These are phyloP conservation scores for Trichechus manatus DNA, from an alignment of 2,113 vertebrate species.

Conservation along the genomic window DNA sequence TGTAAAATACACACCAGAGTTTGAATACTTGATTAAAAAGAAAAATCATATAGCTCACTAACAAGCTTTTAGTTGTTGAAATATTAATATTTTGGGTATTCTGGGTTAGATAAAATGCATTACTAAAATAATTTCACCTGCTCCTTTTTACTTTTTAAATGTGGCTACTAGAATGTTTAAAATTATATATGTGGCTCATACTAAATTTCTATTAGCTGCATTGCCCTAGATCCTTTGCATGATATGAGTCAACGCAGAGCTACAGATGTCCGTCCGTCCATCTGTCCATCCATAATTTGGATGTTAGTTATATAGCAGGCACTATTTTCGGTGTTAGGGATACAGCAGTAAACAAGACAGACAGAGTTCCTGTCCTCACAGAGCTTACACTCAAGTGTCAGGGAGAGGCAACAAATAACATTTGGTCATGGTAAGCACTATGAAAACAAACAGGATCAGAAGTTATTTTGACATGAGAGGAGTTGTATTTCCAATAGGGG, in stretches of 20 bases:
- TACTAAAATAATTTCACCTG: background rate
- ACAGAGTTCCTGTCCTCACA: background rate
- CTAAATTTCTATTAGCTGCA: background rate
- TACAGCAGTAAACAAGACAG: background rate
- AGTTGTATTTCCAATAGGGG: background rate
- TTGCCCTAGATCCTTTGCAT: background rate
- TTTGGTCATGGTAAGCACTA: background rate
- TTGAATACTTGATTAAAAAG: background rate
- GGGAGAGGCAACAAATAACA: background rate
- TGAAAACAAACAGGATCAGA: background rate
- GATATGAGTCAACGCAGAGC: background rate
- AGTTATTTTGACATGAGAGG: background rate
- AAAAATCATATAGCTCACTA: background rate
- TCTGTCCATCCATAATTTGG: background rate
- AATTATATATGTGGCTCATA: background rate
- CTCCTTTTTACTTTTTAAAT: conserved; percentile 6
- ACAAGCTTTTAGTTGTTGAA: conserved; percentile 25
- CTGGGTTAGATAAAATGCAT: background rate
- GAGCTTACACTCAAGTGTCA: background rate
- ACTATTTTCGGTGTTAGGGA: background rate
- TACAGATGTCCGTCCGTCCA: background rate
- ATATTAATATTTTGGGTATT: background rate
- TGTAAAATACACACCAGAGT: background rate
- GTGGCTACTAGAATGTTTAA: background rate
- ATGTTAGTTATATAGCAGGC: background rate